A percentile compares a stretch with the other conserved stretches of the same genome.
Evolutionary conservation across 1,140 invertebrate genomes (phyloP).

Genomic region (Paramacrobiotus metropolitanus): DNA sequence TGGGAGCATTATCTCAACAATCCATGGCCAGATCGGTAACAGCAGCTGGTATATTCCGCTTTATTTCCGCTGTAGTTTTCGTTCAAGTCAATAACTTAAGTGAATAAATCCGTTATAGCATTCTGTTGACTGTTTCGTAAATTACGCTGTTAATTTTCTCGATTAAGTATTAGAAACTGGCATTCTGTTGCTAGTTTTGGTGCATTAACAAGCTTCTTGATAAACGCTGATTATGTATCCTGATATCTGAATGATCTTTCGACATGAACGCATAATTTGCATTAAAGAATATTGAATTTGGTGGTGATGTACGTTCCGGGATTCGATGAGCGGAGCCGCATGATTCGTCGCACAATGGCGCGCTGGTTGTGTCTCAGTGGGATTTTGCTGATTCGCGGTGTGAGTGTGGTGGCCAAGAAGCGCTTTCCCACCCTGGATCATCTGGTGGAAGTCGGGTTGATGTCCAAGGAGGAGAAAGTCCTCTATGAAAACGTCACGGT

Average conservation of each 20-base stretch:
- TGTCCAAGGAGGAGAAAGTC: conserved; percentile 27
- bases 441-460: conserved; percentile 55
- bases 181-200: too few species aligned
- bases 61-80: too few species aligned
- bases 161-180: background rate
- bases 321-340: conserved; percentile 48
- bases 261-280: too few species aligned
- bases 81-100: too few species aligned
- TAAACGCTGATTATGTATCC: too few species aligned
- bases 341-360: conserved; percentile 64
- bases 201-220: too few species aligned
- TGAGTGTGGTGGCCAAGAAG: conserved; percentile 62
- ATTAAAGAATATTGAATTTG: background rate
- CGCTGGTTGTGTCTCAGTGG: conserved; percentile 48
- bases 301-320: background rate
- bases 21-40: background rate
- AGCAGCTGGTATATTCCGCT: background rate
- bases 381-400: conserved; percentile 10
- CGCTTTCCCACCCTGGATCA: conserved; percentile 70
- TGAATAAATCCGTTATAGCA: background rate
- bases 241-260: too few species aligned
- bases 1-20: background rate
- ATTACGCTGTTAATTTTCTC: background rate
- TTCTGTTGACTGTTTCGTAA: background rate
- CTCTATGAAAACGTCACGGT: conserved; percentile 12